Percentiles rank a stretch among this genome's conserved stretches.
phyloP scores from a whole-genome alignment of 2,888 invertebrate genomes.

The Patella pellucida region DNA sequence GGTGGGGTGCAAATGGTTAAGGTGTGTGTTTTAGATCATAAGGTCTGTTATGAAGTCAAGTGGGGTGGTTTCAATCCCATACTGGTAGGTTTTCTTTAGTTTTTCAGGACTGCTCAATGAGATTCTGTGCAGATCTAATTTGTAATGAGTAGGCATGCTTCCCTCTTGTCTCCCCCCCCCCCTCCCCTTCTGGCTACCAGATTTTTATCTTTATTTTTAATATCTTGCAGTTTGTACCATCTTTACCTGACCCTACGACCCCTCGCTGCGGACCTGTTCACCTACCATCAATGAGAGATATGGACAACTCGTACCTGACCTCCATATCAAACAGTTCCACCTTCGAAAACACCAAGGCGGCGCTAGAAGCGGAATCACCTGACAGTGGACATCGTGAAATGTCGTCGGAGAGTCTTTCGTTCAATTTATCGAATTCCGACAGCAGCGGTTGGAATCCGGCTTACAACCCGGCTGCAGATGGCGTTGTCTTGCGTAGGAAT shows the following conservation, averaged over 20 bases:
- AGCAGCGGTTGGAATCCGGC: conserved; percentile 48
- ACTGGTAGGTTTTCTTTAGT: too few relatives aligned
- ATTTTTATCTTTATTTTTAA: background rate
- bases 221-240: conserved; percentile 48
- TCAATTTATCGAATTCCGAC: conserved; percentile 44
- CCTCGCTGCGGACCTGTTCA: conserved; percentile 62
- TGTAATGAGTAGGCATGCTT: too few relatives aligned
- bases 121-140: too few relatives aligned
- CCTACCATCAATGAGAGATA: conserved; percentile 48
- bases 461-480: conserved; percentile 8
- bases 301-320: conserved; percentile 39
- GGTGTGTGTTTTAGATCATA: too few relatives aligned
- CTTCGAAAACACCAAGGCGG: conserved; percentile 55
- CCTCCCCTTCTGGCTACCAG: too few relatives aligned
- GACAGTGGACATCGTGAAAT: conserved; percentile 70
- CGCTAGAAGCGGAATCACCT: conserved; percentile 66
- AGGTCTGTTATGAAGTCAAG: too few relatives aligned
- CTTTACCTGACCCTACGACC: conserved; percentile 62
- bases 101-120: too few relatives aligned
- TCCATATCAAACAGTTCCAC: conserved; percentile 38
- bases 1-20: too few relatives aligned
- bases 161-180: too few relatives aligned
- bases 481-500: background rate
- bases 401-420: conserved; percentile 63
- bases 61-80: too few relatives aligned